phyloP scores from a whole-genome alignment of 2,888 invertebrate genomes.

The Gastracanthus pulcherrimus region DNA sequence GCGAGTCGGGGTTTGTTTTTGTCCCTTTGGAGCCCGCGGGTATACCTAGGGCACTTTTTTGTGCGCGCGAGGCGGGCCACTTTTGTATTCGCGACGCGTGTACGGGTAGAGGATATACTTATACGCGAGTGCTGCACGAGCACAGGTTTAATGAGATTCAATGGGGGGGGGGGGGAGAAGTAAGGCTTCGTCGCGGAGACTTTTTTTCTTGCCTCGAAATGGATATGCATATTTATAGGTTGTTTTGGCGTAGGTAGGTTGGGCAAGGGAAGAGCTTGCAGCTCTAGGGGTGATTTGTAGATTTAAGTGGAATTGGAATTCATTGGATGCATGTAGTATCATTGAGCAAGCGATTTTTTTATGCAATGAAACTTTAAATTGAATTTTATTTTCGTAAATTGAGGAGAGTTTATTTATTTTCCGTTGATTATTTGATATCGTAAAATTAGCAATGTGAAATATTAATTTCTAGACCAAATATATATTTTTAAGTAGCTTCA shows the following conservation, averaged over 20 bases:
- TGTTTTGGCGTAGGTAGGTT: no score
- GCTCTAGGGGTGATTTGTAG: background rate
- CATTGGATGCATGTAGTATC: no score
- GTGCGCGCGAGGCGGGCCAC: constrained; percentile 2
- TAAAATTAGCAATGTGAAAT: no score
- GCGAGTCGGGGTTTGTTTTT: background rate
- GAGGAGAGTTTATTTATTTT: no score
- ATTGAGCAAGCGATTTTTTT: no score
- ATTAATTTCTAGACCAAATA: no score
- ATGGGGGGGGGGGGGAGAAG: background rate
- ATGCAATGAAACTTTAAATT: no score
- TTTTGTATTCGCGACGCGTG: constrained; percentile 48
- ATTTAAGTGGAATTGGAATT: constrained; percentile 7
- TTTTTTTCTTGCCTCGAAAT: constrained; percentile 4
- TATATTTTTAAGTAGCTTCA: no score
- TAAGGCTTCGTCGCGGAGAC: background rate
- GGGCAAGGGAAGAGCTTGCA: background rate
- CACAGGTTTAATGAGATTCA: constrained; percentile 35
- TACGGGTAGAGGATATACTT: background rate
- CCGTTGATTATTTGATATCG: no score
- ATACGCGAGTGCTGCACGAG: background rate
- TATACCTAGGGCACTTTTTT: constrained; percentile 13
- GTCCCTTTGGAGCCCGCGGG: background rate
- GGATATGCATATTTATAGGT: constrained; percentile 24
- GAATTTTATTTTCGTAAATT: no score